phyloP scores from a whole-genome alignment of 1,140 invertebrate species.

The Formica selysi region DNA sequence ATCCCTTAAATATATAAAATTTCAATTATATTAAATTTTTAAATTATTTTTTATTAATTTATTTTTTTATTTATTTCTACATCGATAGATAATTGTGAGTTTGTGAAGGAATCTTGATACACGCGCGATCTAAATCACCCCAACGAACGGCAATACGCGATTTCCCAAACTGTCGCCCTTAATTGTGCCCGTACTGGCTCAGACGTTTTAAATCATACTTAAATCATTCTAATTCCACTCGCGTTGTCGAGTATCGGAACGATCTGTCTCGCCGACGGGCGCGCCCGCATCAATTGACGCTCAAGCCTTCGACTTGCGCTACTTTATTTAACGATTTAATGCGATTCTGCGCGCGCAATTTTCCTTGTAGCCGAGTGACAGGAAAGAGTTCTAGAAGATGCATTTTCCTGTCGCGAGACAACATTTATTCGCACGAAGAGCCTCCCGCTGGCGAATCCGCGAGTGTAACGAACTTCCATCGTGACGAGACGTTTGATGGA shows the following conservation, averaged over 20 bases:
- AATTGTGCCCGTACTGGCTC: conserved; percentile 41
- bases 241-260: conserved; percentile 25
- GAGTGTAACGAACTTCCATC: conserved; percentile 59
- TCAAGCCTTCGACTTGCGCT: conserved; percentile 51
- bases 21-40: not conserved
- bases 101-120: not conserved
- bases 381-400: not conserved
- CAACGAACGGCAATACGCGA: not conserved
- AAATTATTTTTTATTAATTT: not conserved
- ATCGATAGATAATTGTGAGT: not conserved
- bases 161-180: conserved; percentile 31
- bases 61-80: not conserved
- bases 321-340: conserved; percentile 57
- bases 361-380: conserved; percentile 33
- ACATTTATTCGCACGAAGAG: conserved; percentile 39
- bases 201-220: conserved; percentile 57
- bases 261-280: conserved; percentile 39
- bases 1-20: not conserved
- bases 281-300: conserved; percentile 52
- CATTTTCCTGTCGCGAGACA: conserved; percentile 28
- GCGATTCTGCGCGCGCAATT: conserved; percentile 31
- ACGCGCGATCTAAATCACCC: conserved; percentile 14
- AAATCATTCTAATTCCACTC: conserved; percentile 45
- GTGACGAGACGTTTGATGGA: conserved; percentile 29
- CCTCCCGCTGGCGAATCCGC: not conserved